Percentiles rank a stretch among this genome's conserved stretches.
Conservation (phyloP, 2,113 vertebrate species). For the Caranx melampygus region DNA sequence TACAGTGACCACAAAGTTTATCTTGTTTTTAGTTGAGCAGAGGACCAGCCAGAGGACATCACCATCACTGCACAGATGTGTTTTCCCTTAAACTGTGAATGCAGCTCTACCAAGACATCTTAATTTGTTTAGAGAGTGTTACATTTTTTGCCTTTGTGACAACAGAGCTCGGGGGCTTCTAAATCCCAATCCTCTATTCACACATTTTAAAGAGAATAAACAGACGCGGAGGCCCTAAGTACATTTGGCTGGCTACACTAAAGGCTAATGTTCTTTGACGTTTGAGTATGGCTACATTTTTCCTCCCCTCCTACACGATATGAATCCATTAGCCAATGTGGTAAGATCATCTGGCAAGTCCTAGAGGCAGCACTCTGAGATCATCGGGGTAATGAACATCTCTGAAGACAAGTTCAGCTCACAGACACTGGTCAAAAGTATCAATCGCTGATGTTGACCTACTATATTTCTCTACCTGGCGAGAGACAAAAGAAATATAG, state of each 20-base stretch:
- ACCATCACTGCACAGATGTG: constrained; percentile 23
- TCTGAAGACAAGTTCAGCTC: constrained; percentile 28
- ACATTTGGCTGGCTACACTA: constrained; percentile 39
- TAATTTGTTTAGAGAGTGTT: constrained; percentile 44
- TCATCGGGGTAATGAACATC: constrained; percentile 40
- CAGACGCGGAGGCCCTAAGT: constrained; percentile 42
- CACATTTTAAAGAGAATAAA: constrained; percentile 63
- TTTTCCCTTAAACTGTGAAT: constrained; percentile 28
- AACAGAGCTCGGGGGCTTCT: constrained; percentile 20
- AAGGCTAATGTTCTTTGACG: constrained; percentile 66
- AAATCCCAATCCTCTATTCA: constrained; percentile 50
- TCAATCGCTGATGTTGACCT: constrained; percentile 16
- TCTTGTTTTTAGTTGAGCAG: constrained; percentile 40
- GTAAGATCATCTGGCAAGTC: constrained; percentile 46
- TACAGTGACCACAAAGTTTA: constrained; percentile 46
- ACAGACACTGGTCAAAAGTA: constrained; percentile 26
- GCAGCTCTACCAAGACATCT: constrained; percentile 26
- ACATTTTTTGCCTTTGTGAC: constrained; percentile 47
- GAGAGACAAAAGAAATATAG: constrained; percentile 31
- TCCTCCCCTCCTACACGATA: constrained; percentile 45
- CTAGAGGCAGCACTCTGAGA: constrained; percentile 45
- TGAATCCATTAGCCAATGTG: constrained; percentile 64
- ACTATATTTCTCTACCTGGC: constrained; percentile 10
- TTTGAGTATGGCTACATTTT: constrained; percentile 58
- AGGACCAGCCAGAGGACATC: constrained; percentile 52